phyloP scores from a whole-genome alignment of 2,113 vertebrate species.

The Lophotis ruficrista region DNA sequence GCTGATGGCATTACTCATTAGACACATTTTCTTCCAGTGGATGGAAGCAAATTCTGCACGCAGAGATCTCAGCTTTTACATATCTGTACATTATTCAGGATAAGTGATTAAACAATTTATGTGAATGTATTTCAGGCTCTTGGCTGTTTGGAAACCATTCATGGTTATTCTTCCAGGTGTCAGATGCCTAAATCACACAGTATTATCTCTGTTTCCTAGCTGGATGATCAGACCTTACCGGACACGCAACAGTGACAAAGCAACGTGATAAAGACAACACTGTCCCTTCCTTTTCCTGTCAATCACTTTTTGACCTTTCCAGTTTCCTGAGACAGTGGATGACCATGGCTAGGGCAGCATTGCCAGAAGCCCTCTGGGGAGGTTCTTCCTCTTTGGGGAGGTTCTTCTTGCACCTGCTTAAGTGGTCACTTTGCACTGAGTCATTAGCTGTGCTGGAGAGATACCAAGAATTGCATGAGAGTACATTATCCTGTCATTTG shows the following conservation, averaged over 20 bases:
- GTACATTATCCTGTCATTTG: background rate
- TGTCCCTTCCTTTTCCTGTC: background rate
- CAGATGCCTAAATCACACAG: background rate
- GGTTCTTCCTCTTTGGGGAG: background rate
- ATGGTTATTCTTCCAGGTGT: background rate
- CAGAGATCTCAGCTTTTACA: background rate
- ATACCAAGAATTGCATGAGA: background rate
- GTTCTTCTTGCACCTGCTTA: background rate
- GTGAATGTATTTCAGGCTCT: background rate
- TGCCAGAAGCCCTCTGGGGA: background rate
- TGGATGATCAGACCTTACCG: background rate
- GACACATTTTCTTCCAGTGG: background rate
- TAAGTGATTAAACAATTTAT: background rate
- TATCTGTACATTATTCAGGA: background rate
- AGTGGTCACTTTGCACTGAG: background rate
- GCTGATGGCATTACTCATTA: background rate
- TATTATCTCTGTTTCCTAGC: background rate
- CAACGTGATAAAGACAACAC: accelerated
- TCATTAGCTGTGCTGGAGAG: background rate
- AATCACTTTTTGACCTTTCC: background rate
- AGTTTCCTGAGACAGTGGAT: background rate
- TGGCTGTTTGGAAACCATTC: background rate
- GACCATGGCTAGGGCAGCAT: background rate
- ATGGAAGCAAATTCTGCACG: background rate
- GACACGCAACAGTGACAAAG: background rate